A percentile compares a stretch with the other conserved stretches of the same genome.
Conservation (phyloP, 53 echinoderm and acorn worm species). For the Holothuria scabra region DNA sequence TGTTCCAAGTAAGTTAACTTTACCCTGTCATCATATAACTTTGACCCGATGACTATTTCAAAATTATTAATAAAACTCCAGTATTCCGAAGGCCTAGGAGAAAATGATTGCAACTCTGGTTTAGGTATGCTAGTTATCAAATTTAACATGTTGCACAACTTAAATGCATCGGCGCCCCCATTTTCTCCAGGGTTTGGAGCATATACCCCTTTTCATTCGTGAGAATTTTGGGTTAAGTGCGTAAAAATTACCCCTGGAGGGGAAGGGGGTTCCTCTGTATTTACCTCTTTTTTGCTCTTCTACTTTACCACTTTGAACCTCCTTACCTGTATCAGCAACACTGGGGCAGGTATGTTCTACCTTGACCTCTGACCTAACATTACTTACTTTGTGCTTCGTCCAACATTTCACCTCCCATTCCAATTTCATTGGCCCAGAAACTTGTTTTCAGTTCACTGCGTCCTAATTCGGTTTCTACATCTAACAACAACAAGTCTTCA, state of each 20-base stretch:
- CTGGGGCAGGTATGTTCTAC: not conserved
- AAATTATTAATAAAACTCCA: conserved; percentile 53
- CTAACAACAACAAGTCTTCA: conserved; percentile 10
- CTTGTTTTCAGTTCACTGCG: conserved; percentile 36
- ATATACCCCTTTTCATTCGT: not conserved
- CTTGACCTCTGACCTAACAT: not conserved
- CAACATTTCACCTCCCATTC: not conserved
- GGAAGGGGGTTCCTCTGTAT: not conserved
- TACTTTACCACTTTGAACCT: not conserved
- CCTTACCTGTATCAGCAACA: not conserved
- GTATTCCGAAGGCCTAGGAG: conserved; percentile 50
- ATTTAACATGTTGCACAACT: conserved; percentile 3
- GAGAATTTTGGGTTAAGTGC: conserved; percentile 26
- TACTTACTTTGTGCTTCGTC: not conserved
- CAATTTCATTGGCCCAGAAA: conserved; percentile 43
- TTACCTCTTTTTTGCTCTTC: no score
- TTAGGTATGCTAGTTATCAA: conserved; percentile 59
- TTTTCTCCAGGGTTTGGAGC: not conserved
- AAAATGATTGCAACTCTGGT: conserved; percentile 51
- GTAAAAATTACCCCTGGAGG: no score
- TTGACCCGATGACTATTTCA: conserved; percentile 38
- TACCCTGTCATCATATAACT: conserved; percentile 16
- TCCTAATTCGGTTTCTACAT: conserved; percentile 18
- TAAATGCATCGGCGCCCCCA: not conserved
- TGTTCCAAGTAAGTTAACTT: conserved; percentile 51